phyloP scores from a whole-genome alignment of 2,888 invertebrate species.

The Coleophora flavipennella region DNA sequence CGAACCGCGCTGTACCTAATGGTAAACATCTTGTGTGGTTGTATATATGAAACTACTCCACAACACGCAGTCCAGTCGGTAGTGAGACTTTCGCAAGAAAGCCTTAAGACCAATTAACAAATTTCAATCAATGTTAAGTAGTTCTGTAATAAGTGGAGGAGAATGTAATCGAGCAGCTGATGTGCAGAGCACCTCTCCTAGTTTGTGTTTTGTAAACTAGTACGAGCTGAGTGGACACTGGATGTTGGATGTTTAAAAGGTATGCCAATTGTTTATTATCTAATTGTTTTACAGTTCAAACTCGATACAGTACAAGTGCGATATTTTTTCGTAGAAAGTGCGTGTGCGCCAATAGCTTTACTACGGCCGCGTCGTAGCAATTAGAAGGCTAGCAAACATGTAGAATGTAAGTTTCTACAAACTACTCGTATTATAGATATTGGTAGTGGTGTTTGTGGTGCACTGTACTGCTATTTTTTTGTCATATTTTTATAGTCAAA shows the following conservation, averaged over 20 bases:
- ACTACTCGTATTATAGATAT: too few species aligned
- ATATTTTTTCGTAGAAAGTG: too few species aligned
- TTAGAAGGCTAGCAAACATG: too few species aligned
- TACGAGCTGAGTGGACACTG: conserved; percentile 19
- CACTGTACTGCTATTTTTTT: too few species aligned
- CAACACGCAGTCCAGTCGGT: conserved; percentile 15
- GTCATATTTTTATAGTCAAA: too few species aligned
- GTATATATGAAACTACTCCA: conserved; percentile 18
- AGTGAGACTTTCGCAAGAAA: conserved; percentile 15
- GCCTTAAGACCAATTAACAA: conserved; percentile 4
- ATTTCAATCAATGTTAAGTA: not conserved
- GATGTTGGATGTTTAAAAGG: conserved; percentile 5
- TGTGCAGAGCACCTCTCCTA: conserved; percentile 25
- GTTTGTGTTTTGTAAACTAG: conserved; percentile 38
- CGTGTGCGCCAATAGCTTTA: too few species aligned
- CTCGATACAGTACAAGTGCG: too few species aligned
- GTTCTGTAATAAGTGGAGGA: not conserved
- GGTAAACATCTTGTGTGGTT: conserved; percentile 8
- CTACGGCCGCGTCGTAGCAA: too few species aligned
- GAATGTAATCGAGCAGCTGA: conserved; percentile 6
- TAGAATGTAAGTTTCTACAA: too few species aligned
- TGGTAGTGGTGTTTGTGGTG: too few species aligned
- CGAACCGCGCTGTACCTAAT: conserved; percentile 12
- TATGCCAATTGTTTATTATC: not conserved
- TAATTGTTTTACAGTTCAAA: too few species aligned